phyloP scores from a whole-genome alignment of 2,797 vertebrate genomes.

The Takifugu rubripes region DNA sequence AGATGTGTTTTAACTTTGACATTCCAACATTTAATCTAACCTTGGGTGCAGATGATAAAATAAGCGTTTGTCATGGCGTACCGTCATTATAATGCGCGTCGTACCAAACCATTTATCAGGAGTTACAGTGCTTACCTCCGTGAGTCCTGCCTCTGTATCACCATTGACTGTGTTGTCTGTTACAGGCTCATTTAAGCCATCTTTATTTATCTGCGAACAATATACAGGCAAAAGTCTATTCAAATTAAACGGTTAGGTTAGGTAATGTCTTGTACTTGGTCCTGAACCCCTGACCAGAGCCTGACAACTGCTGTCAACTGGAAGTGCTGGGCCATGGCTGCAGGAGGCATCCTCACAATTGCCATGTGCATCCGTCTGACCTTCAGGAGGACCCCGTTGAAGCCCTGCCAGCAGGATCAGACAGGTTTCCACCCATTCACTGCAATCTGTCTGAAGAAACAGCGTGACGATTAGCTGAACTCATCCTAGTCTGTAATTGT shows the following conservation, averaged over 20 bases:
- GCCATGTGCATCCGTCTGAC: constrained; percentile 37
- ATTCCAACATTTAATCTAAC: too few relatives aligned
- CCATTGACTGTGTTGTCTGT: constrained; percentile 19
- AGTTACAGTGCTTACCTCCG: constrained; percentile 15
- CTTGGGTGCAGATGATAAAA: too few relatives aligned
- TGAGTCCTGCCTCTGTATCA: constrained; percentile 11
- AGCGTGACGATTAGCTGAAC: not conserved
- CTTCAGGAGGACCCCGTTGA: constrained; percentile 48
- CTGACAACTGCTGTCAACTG: constrained; percentile 11
- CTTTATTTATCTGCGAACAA: constrained; percentile 22
- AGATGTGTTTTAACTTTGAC: too few relatives aligned
- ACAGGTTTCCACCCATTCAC: constrained; percentile 79
- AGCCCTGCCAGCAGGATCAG: constrained; percentile 74
- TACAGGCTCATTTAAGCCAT: constrained; percentile 14
- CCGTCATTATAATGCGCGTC: too few relatives aligned
- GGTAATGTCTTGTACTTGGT: not conserved
- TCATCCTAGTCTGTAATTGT: not conserved
- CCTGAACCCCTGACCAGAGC: constrained; percentile 43
- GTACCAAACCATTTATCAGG: too few relatives aligned
- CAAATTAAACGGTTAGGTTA: not conserved
- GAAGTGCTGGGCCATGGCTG: constrained; percentile 23
- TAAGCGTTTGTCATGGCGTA: too few relatives aligned
- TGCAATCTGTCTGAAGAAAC: constrained; percentile 73
- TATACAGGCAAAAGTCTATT: not conserved
- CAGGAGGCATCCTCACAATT: constrained; percentile 13